Evolutionary conservation across 1,140 invertebrate genomes (phyloP).

Genomic region (Octopus bimaculoides): DNA sequence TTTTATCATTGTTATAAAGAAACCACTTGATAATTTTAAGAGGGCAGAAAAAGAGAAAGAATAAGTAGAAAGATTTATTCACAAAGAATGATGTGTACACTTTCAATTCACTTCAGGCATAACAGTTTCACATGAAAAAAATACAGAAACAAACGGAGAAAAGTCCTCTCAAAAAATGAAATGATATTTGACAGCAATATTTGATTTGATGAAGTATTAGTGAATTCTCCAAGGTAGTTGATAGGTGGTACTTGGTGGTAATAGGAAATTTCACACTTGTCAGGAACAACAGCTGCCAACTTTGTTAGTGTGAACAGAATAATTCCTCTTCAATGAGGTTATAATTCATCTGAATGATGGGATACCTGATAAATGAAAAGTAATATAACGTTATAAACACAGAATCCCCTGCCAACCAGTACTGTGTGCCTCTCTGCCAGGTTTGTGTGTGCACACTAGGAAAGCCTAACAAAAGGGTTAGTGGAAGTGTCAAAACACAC

Average conservation of each 20-base stretch:
- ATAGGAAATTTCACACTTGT: not conserved
- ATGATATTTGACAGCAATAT: not conserved
- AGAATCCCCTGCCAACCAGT: too few relatives aligned
- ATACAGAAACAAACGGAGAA: not conserved
- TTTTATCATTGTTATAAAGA: not conserved
- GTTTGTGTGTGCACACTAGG: too few relatives aligned
- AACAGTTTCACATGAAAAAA: not conserved
- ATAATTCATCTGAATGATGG: constrained; percentile 10
- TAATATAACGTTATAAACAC: not conserved
- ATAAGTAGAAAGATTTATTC: constrained; percentile 8
- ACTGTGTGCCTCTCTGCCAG: too few relatives aligned
- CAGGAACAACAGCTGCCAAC: constrained; percentile 4
- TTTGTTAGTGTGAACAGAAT: not conserved
- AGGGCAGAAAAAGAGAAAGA: not conserved
- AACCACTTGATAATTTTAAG: not conserved
- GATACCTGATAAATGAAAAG: not conserved
- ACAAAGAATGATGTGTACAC: constrained; percentile 8
- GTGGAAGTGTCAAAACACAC: too few relatives aligned
- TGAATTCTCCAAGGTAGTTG: not conserved
- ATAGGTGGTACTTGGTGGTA: not conserved
- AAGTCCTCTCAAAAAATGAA: constrained; percentile 3
- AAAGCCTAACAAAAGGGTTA: too few relatives aligned
- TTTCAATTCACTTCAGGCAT: constrained; percentile 8
- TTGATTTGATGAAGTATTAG: not conserved
- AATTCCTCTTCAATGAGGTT: constrained; percentile 7